These are phyloP conservation scores for Orchestes rusci DNA, from an alignment of 2,888 invertebrate genomes.

Conservation along the genomic window DNA sequence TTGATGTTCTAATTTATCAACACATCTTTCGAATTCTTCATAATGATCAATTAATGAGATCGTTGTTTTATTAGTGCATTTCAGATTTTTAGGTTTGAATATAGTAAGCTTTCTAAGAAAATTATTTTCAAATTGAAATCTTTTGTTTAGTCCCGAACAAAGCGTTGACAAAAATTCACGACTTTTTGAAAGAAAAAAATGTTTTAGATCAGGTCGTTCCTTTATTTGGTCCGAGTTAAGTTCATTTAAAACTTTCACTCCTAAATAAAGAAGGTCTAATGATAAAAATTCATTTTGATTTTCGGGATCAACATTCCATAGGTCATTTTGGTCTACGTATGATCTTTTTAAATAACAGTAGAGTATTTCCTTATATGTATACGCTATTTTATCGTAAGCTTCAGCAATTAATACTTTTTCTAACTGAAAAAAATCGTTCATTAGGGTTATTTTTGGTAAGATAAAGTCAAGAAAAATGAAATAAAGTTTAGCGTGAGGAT, in stretches of 20 bases:
- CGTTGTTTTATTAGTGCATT: background rate
- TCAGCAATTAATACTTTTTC: constrained; percentile 1
- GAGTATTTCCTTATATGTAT: background rate
- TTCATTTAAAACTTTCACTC: constrained; percentile 1
- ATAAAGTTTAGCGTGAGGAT: constrained; percentile 1
- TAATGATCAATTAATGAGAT: constrained; percentile 2
- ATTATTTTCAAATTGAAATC: constrained; percentile 5
- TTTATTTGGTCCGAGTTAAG: constrained; percentile 1
- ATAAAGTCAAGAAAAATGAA: constrained; percentile 1
- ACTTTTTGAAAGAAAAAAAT: constrained; percentile 4
- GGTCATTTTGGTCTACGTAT: constrained; percentile 2
- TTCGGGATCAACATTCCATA: constrained; percentile 6
- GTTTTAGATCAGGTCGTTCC: background rate
- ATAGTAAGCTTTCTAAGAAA: constrained; percentile 4
- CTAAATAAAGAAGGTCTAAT: background rate
- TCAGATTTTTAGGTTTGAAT: constrained; percentile 5
- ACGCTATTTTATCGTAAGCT: constrained; percentile 1
- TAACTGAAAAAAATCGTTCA: constrained; percentile 2
- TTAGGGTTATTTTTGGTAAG: background rate
- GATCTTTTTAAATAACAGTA: constrained; percentile 4
- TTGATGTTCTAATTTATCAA: background rate
- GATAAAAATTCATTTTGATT: constrained; percentile 6
- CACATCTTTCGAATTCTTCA: background rate
- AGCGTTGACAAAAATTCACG: constrained; percentile 6
- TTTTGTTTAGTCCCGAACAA: background rate